Conservation (phyloP, 2,888 invertebrate species). For the Tipula lateralis region DNA sequence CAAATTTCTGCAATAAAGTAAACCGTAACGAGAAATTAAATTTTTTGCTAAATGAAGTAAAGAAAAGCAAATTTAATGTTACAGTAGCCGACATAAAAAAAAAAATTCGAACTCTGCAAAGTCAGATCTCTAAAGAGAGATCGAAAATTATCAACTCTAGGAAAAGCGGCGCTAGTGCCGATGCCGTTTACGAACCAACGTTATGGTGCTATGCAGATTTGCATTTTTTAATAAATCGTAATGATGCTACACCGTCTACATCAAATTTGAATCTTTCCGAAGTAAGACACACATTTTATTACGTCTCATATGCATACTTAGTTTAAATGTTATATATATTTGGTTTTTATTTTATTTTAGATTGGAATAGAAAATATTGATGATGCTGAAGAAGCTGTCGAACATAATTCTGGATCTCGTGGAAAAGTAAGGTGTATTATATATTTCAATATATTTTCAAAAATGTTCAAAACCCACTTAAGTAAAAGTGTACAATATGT, state of each 20-base stretch:
- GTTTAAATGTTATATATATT: neutral
- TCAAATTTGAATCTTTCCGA: neutral
- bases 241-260: neutral
- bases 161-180: neutral
- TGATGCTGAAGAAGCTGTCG: too few relatives aligned
- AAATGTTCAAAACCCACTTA: neutral
- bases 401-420: neutral
- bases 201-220: neutral
- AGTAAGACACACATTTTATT: neutral
- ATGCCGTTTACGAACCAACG: neutral
- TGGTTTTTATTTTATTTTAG: neutral
- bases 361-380: too few relatives aligned
- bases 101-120: too few relatives aligned
- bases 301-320: neutral
- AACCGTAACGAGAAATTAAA: neutral
- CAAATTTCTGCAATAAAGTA: neutral
- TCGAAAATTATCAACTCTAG: neutral
- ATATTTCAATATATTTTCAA: neutral
- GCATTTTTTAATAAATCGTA: neutral
- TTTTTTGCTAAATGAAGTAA: neutral
- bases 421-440: neutral
- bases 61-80: neutral
- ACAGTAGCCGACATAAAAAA: neutral
- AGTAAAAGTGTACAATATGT: neutral
- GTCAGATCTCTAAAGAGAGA: too few relatives aligned